Evolutionary conservation across 2,888 invertebrate species (phyloP), one percentile per base, ranked within the genome.

Genomic region (Epicampocera succincta): DNA sequence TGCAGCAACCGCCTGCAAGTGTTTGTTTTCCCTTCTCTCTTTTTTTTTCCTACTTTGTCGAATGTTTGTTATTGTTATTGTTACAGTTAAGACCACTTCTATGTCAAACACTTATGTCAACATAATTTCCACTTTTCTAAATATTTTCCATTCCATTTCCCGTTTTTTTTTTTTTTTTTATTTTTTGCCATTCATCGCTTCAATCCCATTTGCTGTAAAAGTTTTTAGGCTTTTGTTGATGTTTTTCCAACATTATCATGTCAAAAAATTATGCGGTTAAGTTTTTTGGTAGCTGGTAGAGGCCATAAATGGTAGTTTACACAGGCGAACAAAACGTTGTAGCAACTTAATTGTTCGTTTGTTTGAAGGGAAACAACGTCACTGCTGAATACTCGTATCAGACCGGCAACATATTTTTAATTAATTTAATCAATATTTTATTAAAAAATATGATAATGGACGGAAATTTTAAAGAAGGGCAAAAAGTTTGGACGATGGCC

Each of bases 91-190:
- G 71, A 79, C 72, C 82, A 83, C 76, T 72, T 72, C 68, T 75
- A 79, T 79, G 75, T 80, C 74, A 73, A 83, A 69, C 76, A 73
- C 66, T 74, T 77, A 77, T 78, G 77, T 74, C 73, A 83, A 77
- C 77, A 83, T 74, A 71, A 73, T 77, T 80, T 65, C 52, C 9
- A 9, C 40, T 54, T 60, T 68, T 66, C 46, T 13, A 56, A 56
- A 21, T 13, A 25, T 44, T 17, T 44, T 29, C 48, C 17, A 52
- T 29, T 29, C 8, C 42, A 38, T 12, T 63, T 9, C 13, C 12
- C 21, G 9, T 65, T 50, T 52, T 60, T 44, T 21, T 46, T 6
- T 19, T 11, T 52, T 15, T 61, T 4, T 54, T 52, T 15, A 56
- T 4, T 54, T 60, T 21, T 48, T n/a, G 13, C 44, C 29, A 54